Base-by-base conservation (phyloP, 2,113 vertebrate genomes). In the Malurus elegans region DNA sequence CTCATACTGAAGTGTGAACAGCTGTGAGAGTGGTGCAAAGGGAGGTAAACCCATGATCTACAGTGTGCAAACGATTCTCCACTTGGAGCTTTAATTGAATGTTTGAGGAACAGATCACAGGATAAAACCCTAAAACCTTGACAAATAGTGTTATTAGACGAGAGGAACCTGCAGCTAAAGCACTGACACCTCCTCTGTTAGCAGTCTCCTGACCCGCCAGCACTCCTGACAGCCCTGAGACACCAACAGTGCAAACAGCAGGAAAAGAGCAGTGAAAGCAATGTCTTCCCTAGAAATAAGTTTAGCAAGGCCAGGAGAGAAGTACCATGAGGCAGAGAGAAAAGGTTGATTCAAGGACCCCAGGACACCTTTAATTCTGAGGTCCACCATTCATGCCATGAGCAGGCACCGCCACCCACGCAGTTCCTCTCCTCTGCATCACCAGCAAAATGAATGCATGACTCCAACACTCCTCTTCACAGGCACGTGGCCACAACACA, bases 121-220 rank as follows among this genome's bases (percentile, higher is more conserved):
- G 93, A 93, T 95, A 94, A 95, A 95, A 86, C 81, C 75, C 32
- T 92, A 96, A 96, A 95, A 76, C 90, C 85, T 95, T 64, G 61
- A 94, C 83, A 95, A 90, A 95, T 95, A 95, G 95, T 96, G 93
- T 96, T 93, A 94, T 90, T 62, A 95, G 88, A 90, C 8, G 88
- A 91, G 90, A 95, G 47, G 60, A 90, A 71, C 86, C 86, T 32
- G 48, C 79, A 86, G 82, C 79, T 90, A 44, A 76, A 83, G 86
- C 82, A 86, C 94, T 76, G 72, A 71, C 75, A 54, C 64, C 66
- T 88, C 79, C 82, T 92, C 79, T 92, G n/a, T 78, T 44, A 92
- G 88, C 88, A 91, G 86, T 88, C 86, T 88, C 51, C 92, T 56
- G 72, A 93, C 92, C 91, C 14, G 11, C 79, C 14, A 2, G 69